These are phyloP conservation scores for Rutpela maculata DNA, from an alignment of 2,888 invertebrate genomes.

Conservation along the genomic window DNA sequence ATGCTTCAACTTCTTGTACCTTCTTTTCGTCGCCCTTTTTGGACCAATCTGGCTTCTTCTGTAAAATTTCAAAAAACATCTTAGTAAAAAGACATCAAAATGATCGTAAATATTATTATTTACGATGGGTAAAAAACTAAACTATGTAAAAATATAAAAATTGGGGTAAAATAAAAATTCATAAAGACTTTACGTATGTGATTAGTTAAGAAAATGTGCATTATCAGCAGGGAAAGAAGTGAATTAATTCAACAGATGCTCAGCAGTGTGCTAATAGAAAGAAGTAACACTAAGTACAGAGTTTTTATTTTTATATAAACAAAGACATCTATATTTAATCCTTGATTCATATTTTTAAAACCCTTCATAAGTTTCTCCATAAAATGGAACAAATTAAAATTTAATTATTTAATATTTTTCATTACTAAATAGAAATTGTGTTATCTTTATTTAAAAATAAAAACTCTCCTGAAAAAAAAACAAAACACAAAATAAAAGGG, in stretches of 20 bases:
- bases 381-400: background rate
- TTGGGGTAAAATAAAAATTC: constrained; percentile 7
- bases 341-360: background rate
- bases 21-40: constrained; percentile 91
- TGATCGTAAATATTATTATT: constrained; percentile 4
- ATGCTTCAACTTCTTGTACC: constrained; percentile 93
- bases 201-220: constrained; percentile 29
- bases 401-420: background rate
- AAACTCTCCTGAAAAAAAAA: constrained; percentile 2
- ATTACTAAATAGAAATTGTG: background rate
- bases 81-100: constrained; percentile 2
- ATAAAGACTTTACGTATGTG: constrained; percentile 7
- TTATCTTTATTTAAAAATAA: background rate
- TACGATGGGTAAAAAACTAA: constrained; percentile 13
- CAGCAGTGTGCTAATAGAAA: background rate
- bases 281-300: background rate
- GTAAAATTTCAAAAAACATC: constrained; percentile 73
- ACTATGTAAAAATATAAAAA: constrained; percentile 10
- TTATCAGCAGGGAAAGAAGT: constrained; percentile 32
- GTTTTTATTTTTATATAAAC: constrained; percentile 4
- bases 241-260: constrained; percentile 18
- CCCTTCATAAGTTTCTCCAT: background rate
- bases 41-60: constrained; percentile 97
- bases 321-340: background rate
- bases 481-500: background rate